Base-by-base conservation (phyloP, 2,888 invertebrate species). In the Macroteleia sp. region DNA sequence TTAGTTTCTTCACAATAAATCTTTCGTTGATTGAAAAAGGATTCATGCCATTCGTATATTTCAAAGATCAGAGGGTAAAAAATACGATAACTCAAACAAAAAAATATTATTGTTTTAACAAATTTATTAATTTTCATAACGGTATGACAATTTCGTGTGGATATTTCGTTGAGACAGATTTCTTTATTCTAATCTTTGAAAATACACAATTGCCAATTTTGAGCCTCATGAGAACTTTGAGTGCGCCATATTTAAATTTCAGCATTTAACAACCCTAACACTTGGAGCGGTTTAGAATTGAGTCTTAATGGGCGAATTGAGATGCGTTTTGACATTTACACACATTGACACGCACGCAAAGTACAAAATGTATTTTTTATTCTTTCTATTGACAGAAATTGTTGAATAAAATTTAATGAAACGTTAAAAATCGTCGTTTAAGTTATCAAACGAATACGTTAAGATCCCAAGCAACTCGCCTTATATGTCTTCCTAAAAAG, bases 241-340 rank as follows among this genome's bases (percentile, higher is more conserved):
- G 32, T 48, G 50, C 32, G 56, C 30, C 30, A 30, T 52, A 25
- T 52, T 36, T 52, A n/a, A 52, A 25, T 44, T 61, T 19, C 19
- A 16, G 14, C 5, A 34, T 57, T 28, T n/a, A n/a, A n/a, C 61
- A 67, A 52, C 41, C 28, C 56, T 56, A 52, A 69, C 54, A 67
- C 32, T 75, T 67, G 56, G 39, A 62, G 62, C 44, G 67, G 62
- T 76, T 70, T 62, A 64, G 64, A 69, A 76, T 76, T 56, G 56
- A 69, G 54, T 75, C 61, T 61, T 62, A n/a, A 34, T 54, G 66
- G 54, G 54, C 61, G 61, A 54, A 48, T 67, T 34, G 34, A 66
- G 52, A 50, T 66, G 36, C 46, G n/a, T 71, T 69, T 54, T 50
- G 42, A 77, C 32, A 70, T 57, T 34, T 59, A 70, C 64, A 70